Conservation (phyloP, 2,113 vertebrate genomes). For the Phycodurus eques region DNA sequence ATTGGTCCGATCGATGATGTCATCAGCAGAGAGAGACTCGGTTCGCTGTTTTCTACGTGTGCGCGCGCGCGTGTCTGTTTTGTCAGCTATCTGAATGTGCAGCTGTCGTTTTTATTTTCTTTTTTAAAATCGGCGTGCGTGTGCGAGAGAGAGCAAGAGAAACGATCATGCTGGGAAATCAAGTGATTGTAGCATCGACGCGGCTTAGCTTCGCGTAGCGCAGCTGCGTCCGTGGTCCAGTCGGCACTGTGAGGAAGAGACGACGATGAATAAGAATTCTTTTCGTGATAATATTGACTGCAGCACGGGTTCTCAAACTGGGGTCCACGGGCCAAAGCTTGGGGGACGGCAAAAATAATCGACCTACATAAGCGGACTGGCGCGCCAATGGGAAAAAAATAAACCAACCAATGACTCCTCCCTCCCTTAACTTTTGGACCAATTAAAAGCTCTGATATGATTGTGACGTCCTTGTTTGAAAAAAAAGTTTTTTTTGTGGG, state of each 20-base stretch:
- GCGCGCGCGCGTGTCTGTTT: background rate
- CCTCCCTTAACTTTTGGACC: background rate
- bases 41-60: slow-evolving; percentile 16
- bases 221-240: slow-evolving; percentile 10
- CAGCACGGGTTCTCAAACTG: background rate
- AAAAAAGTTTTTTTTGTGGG: too few species aligned
- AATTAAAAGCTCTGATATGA: too few species aligned
- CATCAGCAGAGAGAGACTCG: slow-evolving; percentile 21
- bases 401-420: background rate
- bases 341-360: too few species aligned
- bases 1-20: slow-evolving; percentile 15
- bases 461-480: too few species aligned
- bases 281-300: slow-evolving; percentile 13
- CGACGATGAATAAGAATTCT: background rate
- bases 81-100: slow-evolving; percentile 34
- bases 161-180: slow-evolving; percentile 4
- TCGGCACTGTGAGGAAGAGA: slow-evolving; percentile 33
- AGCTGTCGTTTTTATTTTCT: slow-evolving; percentile 29
- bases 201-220: background rate
- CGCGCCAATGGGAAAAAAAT: background rate
- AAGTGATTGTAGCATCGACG: slow-evolving; percentile 39
- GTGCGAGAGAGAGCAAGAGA: background rate
- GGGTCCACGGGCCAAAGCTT: background rate
- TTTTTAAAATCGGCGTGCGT: slow-evolving; percentile 14
- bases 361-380: too few species aligned